These are phyloP conservation scores for Acanthosepion lycidas DNA, from an alignment of 2,888 invertebrate species.

Conservation along the genomic window DNA sequence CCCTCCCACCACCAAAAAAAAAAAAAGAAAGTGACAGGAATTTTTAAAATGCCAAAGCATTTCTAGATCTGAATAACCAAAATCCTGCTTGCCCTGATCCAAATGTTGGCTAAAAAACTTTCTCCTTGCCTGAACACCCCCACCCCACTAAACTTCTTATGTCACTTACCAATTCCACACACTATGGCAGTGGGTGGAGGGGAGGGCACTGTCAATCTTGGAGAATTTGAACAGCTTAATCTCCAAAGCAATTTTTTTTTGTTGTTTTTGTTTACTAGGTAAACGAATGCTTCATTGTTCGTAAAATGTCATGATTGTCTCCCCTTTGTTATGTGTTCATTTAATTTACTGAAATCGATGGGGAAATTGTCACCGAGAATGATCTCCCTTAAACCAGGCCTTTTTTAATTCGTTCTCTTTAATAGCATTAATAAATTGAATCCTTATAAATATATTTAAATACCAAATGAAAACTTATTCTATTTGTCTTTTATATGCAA, in stretches of 20 bases:
- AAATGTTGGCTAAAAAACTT: background rate
- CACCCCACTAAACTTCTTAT: background rate
- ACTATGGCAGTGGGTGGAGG: background rate
- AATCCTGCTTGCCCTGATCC: background rate
- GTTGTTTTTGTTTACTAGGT: no score
- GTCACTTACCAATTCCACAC: constrained; percentile 14
- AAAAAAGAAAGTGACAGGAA: background rate
- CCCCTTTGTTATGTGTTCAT: background rate
- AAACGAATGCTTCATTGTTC: no score
- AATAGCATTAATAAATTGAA: background rate
- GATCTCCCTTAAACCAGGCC: background rate
- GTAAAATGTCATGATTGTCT: background rate
- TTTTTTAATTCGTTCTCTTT: background rate
- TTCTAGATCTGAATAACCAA: no score
- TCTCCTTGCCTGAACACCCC: background rate
- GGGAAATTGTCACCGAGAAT: background rate
- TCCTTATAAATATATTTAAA: no score
- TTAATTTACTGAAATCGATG: background rate
- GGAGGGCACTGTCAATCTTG: background rate
- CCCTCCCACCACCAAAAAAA: background rate
- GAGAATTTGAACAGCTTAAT: no score
- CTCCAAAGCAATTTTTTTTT: no score
- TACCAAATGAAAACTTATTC: no score
- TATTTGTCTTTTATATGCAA: no score
- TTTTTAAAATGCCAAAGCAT: constrained; percentile 9